Conservation (phyloP, 2,797 vertebrate species). For the Anomalospiza imberbis region DNA sequence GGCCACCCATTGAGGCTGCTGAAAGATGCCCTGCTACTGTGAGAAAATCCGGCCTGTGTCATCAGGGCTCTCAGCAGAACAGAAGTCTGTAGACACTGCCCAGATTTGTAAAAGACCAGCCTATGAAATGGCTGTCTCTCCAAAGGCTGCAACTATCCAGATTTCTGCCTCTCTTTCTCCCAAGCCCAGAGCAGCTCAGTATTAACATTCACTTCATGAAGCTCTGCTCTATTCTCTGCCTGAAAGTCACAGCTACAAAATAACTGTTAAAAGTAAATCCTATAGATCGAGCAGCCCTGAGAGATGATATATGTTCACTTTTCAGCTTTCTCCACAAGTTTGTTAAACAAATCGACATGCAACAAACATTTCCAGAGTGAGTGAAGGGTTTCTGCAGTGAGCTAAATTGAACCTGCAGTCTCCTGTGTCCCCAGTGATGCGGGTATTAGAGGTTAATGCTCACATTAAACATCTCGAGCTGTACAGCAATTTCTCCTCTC, state of each 20-base stretch:
- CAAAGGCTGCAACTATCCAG: background rate
- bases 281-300: background rate
- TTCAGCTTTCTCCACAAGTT: background rate
- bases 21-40: background rate
- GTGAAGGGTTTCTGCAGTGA: background rate
- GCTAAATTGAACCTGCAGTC: background rate
- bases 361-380: background rate
- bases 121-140: background rate
- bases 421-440: background rate
- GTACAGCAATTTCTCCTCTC: background rate
- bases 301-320: background rate
- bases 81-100: background rate
- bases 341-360: background rate
- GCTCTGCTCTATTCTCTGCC: background rate
- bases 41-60: background rate
- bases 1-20: background rate
- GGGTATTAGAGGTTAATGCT: background rate
- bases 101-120: background rate
- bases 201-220: background rate
- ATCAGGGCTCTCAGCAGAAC: background rate
- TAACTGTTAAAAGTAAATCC: background rate
- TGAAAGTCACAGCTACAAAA: background rate
- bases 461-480: background rate
- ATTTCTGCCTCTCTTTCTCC: background rate
- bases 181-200: background rate